These are phyloP conservation scores for Hemicentrotus pulcherrimus DNA, from an alignment of 35 echinoderm and acorn worm genomes.

Conservation along the genomic window DNA sequence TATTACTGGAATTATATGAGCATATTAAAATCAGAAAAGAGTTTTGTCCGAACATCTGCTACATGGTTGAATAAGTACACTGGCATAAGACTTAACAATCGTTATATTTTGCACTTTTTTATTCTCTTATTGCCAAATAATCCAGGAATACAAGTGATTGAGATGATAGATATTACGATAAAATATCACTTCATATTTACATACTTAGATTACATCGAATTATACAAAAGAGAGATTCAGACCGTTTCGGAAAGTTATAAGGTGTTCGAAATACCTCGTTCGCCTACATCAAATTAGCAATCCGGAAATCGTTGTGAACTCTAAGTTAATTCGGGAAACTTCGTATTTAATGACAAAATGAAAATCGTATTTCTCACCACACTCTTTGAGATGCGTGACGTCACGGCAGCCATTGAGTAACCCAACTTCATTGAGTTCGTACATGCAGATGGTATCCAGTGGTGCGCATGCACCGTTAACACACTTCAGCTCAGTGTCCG, in stretches of 20 bases:
- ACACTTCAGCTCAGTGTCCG: neutral
- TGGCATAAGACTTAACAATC: too few species aligned
- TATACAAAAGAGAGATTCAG: too few species aligned
- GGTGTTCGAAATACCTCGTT: neutral
- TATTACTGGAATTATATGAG: neutral
- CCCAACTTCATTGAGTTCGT: slow-evolving; percentile 36
- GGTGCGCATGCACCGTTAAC: slow-evolving; percentile 33
- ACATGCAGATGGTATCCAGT: neutral
- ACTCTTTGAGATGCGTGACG: slow-evolving; percentile 42
- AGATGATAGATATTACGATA: too few species aligned
- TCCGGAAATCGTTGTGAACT: neutral
- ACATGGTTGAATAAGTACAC: too few species aligned
- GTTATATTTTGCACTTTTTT: too few species aligned
- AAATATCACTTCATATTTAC: too few species aligned
- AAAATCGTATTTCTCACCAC: slow-evolving; percentile 24
- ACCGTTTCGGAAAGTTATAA: neutral
- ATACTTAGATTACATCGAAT: too few species aligned
- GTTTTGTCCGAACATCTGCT: too few species aligned
- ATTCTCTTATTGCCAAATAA: too few species aligned
- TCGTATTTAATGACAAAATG: neutral
- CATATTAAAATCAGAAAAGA: neutral
- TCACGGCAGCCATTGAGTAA: slow-evolving; percentile 45
- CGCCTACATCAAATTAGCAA: neutral
- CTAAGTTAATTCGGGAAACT: neutral
- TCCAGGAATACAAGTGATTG: too few species aligned